Base-by-base conservation (phyloP, 2,888 invertebrate species). In the Cylindroiulus punctatus region DNA sequence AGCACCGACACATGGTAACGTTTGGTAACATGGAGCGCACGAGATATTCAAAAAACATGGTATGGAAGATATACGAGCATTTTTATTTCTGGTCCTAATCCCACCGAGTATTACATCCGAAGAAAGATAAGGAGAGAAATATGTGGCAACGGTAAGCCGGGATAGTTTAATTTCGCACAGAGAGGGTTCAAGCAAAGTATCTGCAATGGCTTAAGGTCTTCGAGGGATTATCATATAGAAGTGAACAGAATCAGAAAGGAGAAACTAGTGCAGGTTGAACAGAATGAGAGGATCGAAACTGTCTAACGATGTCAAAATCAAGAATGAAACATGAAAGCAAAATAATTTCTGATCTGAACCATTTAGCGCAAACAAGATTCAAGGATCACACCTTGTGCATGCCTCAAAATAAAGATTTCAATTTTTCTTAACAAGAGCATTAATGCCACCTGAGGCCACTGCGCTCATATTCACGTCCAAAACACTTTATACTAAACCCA, bases 161-260 rank as follows among this genome's bases (percentile, higher is more conserved):
- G 57, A 19, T 57, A 57, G 57, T 57, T 57, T 57, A 57, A 57
- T 57, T 57, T 57, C 19, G 57, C 57, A n/a, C 22, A 57, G 57
- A 57, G 57, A n/a, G 57, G 57, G 57, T 57, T 57, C 57, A 57
- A 57, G 2, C 57, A n/a, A 57, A 57, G 57, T 57, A 57, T 57
- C 57, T 57, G 57, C 57, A n/a, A 57, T 57, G 22, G 57, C 57
- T 57, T 57, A 57, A 57, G 57, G 57, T 57, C 57, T 57, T 57
- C 4, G n/a, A 22, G 57, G 57, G 57, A 57, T 57, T 57, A 57
- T 57, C 57, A 57, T 57, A 57, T 8, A 22, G n/a, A n/a, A 57
- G 57, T 57, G 57, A 57, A 57, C n/a, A 22, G 57, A 57, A 57
- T 57, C n/a, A n/a, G 22, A 57, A 57, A 57, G 22, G 22, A 57